Base-by-base conservation (phyloP, 2,797 vertebrate genomes). In the Paguma larvata region DNA sequence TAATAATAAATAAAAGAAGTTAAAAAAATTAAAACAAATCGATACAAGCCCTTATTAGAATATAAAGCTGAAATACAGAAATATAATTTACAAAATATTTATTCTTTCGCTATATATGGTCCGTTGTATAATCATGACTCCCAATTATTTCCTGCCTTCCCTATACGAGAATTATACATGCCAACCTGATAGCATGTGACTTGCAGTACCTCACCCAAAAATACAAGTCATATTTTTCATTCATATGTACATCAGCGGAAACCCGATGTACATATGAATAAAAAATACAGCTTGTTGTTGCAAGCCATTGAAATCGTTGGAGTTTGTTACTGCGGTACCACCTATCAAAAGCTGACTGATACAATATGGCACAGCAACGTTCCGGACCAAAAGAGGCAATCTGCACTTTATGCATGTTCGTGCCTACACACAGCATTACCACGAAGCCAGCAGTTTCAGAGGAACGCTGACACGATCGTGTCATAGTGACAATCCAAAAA, bases 21-120 rank as follows among this genome's bases (percentile, higher is more conserved):
- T 38, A 38, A 38, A 38, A 38, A 38, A 38, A 38, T 38, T 38
- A 38, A 38, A 38, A 38, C n/a, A 78, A 88, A 89, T 75, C 32
- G 38, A 32, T 15, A 91, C 63, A 72, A 79, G 25, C 34, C n/a
- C 62, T 65, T 65, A 80, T 25, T 73, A 18, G 68, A 90, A 85
- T 85, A 68, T 63, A 77, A 93, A 87, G 32, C 32, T 89, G 51
- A 95, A 91, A 94, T 85, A 93, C 78, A 78, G 53, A 85, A 70
- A 87, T 34, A 30, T 11, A 51, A 72, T 59, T 89, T 70, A 56
- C 77, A 62, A 91, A 84, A 78, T 68, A 27, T n/a, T 30, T 67
- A 56, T 59, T 16, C 77, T 80, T 86, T 89, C 14, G 32, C 30
- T 46, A 62, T 51, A 23, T 9, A 44, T 23, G 30, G 15, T 80